Conservation (phyloP, 2,113 vertebrate species). For the Hippocampus barbouri region DNA sequence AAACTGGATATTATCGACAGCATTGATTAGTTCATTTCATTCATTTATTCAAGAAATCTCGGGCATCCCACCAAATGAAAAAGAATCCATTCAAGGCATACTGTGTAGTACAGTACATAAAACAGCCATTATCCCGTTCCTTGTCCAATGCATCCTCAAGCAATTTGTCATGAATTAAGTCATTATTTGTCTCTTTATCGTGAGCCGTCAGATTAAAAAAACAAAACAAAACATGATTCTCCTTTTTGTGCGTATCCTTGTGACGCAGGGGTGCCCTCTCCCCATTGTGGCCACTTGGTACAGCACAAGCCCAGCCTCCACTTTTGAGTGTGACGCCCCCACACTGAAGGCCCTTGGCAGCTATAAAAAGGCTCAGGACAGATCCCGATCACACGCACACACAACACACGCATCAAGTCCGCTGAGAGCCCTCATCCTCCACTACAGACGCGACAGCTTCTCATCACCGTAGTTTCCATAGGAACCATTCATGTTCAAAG, state of each 20-base stretch:
- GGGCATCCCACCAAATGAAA: too few species aligned
- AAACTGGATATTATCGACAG: too few species aligned
- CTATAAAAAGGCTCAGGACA: constrained; percentile 62
- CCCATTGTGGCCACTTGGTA: constrained; percentile 45
- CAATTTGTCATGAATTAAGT: not conserved
- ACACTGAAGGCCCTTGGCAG: constrained; percentile 41
- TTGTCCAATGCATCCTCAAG: not conserved
- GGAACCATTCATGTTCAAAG: constrained; percentile 54
- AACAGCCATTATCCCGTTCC: not conserved
- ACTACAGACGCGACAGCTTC: constrained; percentile 36
- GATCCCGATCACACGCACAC: constrained; percentile 46
- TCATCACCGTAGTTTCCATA: constrained; percentile 58
- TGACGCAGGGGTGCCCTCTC: constrained; percentile 45
- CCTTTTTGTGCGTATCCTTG: constrained; percentile 35
- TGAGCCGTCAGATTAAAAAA: not conserved
- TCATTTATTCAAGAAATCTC: too few species aligned
- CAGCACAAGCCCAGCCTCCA: constrained; percentile 49
- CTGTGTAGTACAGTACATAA: not conserved
- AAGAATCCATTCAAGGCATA: not conserved
- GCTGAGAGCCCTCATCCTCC: constrained; percentile 39
- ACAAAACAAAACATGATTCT: constrained; percentile 8
- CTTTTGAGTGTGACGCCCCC: constrained; percentile 56
- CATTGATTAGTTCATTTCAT: too few species aligned
- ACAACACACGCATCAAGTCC: not conserved
- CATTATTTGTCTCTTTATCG: not conserved